Base-by-base conservation (phyloP, 1,140 invertebrate genomes). In the Rhyacophila brunnea region DNA sequence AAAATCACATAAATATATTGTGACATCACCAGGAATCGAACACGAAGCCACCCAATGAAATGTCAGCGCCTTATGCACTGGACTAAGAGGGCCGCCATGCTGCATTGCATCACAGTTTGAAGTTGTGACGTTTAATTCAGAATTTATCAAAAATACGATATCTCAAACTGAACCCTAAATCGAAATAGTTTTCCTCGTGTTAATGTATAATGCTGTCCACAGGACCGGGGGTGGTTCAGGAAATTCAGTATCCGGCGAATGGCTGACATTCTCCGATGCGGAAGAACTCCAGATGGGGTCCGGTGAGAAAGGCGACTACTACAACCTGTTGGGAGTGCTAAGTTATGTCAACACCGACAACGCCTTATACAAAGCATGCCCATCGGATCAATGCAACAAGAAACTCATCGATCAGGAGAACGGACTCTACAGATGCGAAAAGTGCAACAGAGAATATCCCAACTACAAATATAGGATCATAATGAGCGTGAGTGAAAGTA, bases 361-460 rank as follows among this genome's bases (percentile, higher is more conserved):
- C 70, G 82, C 87, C 20, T 73, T 95, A 40, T 99, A 99, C 70
- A 89, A 93, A 78, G 87, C 93, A 1, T 98, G 96, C 68, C 91
- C 94, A 0, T 80, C 82, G 51, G 82, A 88, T 9, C 82, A 85
- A 36, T 98, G 95, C 72, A 96, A 96, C 68, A 98, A 98, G 70
- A 98, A 99, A 75, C 84, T 93, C 0, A 77, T 96, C 19, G 95
- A 98, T 77, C 82, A 88, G 69, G 85, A 89, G 42, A 94, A 95
- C 72, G 92, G 90, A 6, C 80, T 88, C 64, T 99, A 87, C 71
- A 82, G 93, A 58, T 99, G 97, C 74, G 96, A 99, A 72, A 98
- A 98, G 74, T 99, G 96, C 73, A 84, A 88, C 61, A 80, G 84
- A 43, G 90, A 93, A 57, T 92, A 84, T 71, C 85, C 88, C 0